Conservation (phyloP, 2,113 vertebrate species). For the Catharus minimus region DNA sequence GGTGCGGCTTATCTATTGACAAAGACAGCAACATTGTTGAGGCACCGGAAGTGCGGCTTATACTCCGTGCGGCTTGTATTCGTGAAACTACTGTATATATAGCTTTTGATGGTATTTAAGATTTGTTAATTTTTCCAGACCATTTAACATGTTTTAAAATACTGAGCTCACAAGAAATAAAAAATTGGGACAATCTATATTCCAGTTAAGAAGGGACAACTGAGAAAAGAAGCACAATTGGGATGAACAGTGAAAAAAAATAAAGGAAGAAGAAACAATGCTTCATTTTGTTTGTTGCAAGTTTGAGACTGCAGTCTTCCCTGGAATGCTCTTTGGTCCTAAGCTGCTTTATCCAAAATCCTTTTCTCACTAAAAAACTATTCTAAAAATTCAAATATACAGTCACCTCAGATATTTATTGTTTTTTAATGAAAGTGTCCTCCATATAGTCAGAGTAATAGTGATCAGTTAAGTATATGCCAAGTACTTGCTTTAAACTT, state of each 20-base stretch:
- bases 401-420: neutral
- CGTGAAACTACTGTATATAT: neutral
- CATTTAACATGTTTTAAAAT: neutral
- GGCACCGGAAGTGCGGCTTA: no score
- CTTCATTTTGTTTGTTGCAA: neutral
- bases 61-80: no score
- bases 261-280: neutral
- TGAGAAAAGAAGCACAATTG: neutral
- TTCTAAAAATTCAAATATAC: neutral
- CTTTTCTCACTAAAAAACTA: neutral
- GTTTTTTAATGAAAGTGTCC: neutral
- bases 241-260: neutral
- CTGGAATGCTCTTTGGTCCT: neutral
- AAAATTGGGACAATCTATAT: neutral
- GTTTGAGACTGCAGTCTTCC: neutral
- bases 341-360: neutral
- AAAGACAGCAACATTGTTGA: no score
- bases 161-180: neutral
- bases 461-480: neutral
- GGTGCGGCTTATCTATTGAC: no score
- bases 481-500: neutral
- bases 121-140: neutral
- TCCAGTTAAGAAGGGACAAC: neutral
- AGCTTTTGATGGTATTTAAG: neutral
- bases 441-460: neutral